A percentile compares a stretch with the other conserved stretches of the same genome.
These are phyloP conservation scores for Mormyrops attenuatus DNA, from an alignment of 2,797 vertebrate genomes.

Conservation along the genomic window DNA sequence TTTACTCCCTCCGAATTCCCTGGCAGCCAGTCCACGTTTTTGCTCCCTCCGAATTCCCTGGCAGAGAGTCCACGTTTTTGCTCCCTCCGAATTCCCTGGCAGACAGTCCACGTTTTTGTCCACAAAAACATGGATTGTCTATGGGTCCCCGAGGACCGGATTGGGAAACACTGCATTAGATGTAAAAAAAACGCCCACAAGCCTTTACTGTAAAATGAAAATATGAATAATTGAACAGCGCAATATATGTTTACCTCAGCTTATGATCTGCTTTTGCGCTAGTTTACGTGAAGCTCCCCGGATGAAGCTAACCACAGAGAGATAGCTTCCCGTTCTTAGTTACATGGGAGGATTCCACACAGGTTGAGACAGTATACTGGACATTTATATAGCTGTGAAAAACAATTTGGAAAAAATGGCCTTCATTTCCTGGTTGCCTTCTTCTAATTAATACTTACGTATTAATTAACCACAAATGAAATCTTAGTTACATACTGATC, in stretches of 20 bases:
- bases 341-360: background rate
- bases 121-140: background rate
- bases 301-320: background rate
- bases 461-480: background rate
- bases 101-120: background rate
- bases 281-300: background rate
- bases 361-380: background rate
- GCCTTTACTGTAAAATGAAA: slow-evolving; percentile 1
- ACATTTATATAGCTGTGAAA: background rate
- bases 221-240: background rate
- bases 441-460: background rate
- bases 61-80: background rate
- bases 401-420: background rate
- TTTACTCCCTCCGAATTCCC: too few relatives aligned
- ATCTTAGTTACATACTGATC: background rate
- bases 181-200: background rate
- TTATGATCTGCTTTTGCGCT: background rate
- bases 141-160: background rate
- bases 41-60: background rate
- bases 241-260: background rate
- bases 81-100: background rate
- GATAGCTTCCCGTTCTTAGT: background rate
- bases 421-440: background rate
- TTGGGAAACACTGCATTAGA: background rate
- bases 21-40: background rate